These are phyloP conservation scores for Anhinga rufa DNA, from an alignment of 2,113 vertebrate genomes.

Conservation along the genomic window DNA sequence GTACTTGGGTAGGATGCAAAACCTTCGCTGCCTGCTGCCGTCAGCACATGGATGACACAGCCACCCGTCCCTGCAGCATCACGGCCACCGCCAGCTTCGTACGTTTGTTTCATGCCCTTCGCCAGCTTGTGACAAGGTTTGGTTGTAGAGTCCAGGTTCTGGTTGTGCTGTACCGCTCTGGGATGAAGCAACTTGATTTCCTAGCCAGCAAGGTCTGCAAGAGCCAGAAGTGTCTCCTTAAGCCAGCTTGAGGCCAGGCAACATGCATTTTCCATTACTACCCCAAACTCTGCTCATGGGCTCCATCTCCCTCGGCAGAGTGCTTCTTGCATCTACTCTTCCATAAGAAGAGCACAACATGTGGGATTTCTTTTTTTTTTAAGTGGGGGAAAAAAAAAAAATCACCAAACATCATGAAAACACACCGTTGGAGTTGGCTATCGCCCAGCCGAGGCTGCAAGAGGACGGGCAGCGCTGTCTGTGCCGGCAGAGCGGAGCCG, in stretches of 20 bases:
- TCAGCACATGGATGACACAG: accelerated
- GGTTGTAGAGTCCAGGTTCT: not conserved
- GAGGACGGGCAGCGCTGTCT: not conserved
- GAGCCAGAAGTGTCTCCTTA: not conserved
- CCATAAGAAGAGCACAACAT: not conserved
- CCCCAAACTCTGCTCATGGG: not conserved
- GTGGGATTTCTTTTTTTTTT: not conserved
- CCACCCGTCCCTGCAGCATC: not conserved
- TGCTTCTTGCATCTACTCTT: not conserved
- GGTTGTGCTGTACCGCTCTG: not conserved
- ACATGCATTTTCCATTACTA: conserved; percentile 17
- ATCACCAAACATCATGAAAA: not conserved
- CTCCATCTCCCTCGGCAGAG: not conserved
- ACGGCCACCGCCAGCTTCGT: accelerated
- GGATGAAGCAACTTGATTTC: conserved; percentile 3
- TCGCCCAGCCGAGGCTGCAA: not conserved
- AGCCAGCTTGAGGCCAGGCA: not conserved
- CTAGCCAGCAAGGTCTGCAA: not conserved
- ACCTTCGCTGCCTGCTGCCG: not conserved
- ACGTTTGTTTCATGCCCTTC: not conserved
- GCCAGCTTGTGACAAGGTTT: not conserved
- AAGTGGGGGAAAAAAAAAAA: not conserved
- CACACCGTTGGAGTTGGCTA: accelerated
- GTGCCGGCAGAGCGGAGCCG: not conserved
- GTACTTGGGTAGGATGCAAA: accelerated